phyloP scores from a whole-genome alignment of 2,888 invertebrate species.

The Petrophora chlorosata region DNA sequence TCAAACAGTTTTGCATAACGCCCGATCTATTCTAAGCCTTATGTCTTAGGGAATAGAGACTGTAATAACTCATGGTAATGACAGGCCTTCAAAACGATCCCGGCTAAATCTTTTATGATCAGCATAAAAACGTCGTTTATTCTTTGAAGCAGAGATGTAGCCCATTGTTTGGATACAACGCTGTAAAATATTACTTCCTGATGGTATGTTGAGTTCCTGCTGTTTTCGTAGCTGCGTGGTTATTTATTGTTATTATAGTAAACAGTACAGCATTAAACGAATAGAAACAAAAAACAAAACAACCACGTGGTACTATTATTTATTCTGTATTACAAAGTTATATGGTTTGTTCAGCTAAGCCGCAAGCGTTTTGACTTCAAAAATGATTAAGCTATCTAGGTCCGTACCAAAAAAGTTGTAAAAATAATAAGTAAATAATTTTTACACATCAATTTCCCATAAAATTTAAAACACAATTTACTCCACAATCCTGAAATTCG shows the following conservation, averaged over 20 bases:
- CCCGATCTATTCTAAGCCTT: constrained; percentile 46
- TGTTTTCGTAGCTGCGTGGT: not conserved
- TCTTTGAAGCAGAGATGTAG: constrained; percentile 30
- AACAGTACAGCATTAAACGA: too few species aligned
- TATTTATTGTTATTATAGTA: not conserved
- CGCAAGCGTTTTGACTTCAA: too few species aligned
- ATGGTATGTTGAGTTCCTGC: constrained; percentile 1
- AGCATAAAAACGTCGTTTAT: constrained; percentile 58
- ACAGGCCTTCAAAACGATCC: constrained; percentile 50
- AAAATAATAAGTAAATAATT: too few species aligned
- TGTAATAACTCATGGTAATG: constrained; percentile 51
- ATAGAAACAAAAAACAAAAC: too few species aligned
- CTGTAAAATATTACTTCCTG: constrained; percentile 30
- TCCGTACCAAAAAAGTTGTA: too few species aligned
- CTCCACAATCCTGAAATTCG: constrained; percentile 12
- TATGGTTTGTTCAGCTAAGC: too few species aligned
- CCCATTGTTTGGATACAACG: constrained; percentile 34
- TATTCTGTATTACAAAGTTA: too few species aligned
- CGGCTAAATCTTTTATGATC: constrained; percentile 60
- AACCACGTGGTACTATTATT: too few species aligned
- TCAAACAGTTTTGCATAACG: constrained; percentile 40
- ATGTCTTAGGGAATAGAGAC: constrained; percentile 42
- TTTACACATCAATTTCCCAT: too few species aligned
- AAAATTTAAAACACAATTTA: constrained; percentile 10
- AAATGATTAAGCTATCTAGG: too few species aligned